Base-by-base conservation (phyloP, 2,797 vertebrate genomes). In the Anolis apletophallus region DNA sequence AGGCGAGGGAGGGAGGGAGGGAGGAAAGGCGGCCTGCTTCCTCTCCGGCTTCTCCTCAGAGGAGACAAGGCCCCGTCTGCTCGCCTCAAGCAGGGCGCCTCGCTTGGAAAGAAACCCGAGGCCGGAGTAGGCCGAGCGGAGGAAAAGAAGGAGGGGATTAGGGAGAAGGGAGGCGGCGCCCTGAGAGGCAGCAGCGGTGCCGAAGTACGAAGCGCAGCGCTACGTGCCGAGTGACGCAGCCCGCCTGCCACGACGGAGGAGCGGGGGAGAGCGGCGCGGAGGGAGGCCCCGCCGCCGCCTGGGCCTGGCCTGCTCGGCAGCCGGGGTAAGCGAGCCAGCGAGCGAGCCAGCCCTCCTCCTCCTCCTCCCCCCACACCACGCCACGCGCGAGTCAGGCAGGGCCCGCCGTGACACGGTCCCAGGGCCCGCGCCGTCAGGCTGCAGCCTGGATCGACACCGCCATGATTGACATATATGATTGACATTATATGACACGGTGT, bases 101-200 rank as follows among this genome's bases (percentile, higher is more conserved):
- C 4, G 46, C 7, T 6, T 8, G 46, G 46, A 6, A 1, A 1
- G 46, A 1, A 46, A 6, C 46, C 46, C 46, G 46, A 46, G 46
- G 46, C 46, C 46, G 46, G 46, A 46, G 84, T 81, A 1, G 80
- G 87, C 86, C 81, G 85, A 1, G 32, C 55, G 21, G 16, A 40
- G 23, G 80, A 8, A 64, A 61, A 46, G 23, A 79, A 88, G 88
- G 91, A 90, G 81, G 86, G 10, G 23, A 57, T 14, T 21, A 3
- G 26, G 46, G 59, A 78, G 52, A 55, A 59, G 46, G 79, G 54
- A 64, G 34, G 73, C 81, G 78, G 88, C 86, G 91, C 83, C 81
- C 87, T 29, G 78, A 68, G 64, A 36, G 61, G 16, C 64, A 11
- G 29, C 64, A 54, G 50, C 77, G 46, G 50, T 69, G 85, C 57